Conservation (phyloP, 2,888 invertebrate genomes). For the Latrodectus elegans region DNA sequence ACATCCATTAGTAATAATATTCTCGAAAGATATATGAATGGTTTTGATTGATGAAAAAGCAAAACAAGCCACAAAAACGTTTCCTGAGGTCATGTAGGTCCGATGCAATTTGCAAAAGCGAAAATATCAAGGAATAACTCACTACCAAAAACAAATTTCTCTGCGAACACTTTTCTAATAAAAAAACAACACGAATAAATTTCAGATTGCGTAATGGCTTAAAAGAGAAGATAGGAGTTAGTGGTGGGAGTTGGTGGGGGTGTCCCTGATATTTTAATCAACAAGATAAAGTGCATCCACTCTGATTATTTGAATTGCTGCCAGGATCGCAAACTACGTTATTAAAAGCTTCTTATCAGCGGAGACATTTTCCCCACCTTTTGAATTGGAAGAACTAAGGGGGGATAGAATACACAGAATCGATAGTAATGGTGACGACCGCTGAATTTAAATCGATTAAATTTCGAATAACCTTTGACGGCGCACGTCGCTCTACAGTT, state of each 20-base stretch:
- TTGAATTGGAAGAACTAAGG: conserved; percentile 1
- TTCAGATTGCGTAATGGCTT: neutral
- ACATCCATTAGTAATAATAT: too few species aligned
- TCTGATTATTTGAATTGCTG: conserved; percentile 59
- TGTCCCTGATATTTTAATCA: conserved; percentile 45
- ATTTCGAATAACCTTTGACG: conserved; percentile 53
- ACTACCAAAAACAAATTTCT: too few species aligned
- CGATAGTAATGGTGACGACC: conserved; percentile 53
- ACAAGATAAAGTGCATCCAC: conserved; percentile 55
- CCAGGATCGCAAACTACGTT: conserved; percentile 40
- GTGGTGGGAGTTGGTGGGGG: neutral
- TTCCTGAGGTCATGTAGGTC: too few species aligned
- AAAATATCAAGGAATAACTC: too few species aligned
- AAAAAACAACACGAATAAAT: neutral
- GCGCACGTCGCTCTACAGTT: conserved; percentile 22
- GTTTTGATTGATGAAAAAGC: too few species aligned
- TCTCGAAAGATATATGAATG: too few species aligned
- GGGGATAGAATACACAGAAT: neutral
- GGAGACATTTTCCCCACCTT: conserved; percentile 24
- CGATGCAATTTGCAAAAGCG: too few species aligned
- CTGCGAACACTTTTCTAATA: neutral
- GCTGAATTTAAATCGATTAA: conserved; percentile 59
- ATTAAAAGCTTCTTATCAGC: conserved; percentile 59
- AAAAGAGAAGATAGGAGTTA: neutral
- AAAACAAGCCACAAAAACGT: too few species aligned